Evolutionary conservation across 2,888 invertebrate species (phyloP).

Genomic region (Nysson spinosus): DNA sequence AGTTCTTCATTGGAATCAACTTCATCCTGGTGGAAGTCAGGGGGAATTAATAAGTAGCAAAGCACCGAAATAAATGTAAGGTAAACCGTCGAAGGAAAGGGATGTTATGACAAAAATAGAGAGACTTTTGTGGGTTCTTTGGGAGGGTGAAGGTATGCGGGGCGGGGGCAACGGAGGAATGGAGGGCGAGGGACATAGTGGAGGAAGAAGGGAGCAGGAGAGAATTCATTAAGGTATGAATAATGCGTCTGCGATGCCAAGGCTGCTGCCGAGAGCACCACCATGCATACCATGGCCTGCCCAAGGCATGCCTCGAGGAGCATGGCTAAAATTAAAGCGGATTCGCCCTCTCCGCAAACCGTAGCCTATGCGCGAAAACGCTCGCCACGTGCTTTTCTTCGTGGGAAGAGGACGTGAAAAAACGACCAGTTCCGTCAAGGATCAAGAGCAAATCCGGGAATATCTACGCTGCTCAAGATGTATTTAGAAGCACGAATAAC

Average conservation of each 20-base stretch:
- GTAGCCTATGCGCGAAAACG: slow-evolving; percentile 56
- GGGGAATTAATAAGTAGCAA: slow-evolving; percentile 2
- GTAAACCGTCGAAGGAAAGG: slow-evolving; percentile 24
- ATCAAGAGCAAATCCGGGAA: too few species aligned
- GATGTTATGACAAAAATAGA: slow-evolving; percentile 46
- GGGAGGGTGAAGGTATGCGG: slow-evolving; percentile 30
- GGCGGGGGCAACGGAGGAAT: not conserved
- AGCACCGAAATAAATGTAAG: not conserved
- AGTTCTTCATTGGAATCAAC: too few species aligned
- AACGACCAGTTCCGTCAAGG: slow-evolving; percentile 1
- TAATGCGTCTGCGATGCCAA: slow-evolving; percentile 76
- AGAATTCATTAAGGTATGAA: slow-evolving; percentile 76
- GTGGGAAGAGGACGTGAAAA: slow-evolving; percentile 10
- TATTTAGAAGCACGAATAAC: too few species aligned
- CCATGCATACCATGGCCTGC: slow-evolving; percentile 70
- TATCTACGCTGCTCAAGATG: too few species aligned
- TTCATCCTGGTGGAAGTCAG: not conserved
- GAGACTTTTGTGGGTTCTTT: slow-evolving; percentile 36
- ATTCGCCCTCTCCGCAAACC: slow-evolving; percentile 63
- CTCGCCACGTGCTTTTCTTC: slow-evolving; percentile 60
- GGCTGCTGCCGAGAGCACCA: slow-evolving; percentile 70
- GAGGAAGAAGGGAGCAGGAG: slow-evolving; percentile 57
- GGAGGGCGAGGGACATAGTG: not conserved
- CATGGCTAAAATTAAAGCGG: slow-evolving; percentile 74
- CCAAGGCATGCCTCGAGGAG: slow-evolving; percentile 67